Conservation (phyloP, 2,888 invertebrate species). For the Hydropsyche betteni region DNA sequence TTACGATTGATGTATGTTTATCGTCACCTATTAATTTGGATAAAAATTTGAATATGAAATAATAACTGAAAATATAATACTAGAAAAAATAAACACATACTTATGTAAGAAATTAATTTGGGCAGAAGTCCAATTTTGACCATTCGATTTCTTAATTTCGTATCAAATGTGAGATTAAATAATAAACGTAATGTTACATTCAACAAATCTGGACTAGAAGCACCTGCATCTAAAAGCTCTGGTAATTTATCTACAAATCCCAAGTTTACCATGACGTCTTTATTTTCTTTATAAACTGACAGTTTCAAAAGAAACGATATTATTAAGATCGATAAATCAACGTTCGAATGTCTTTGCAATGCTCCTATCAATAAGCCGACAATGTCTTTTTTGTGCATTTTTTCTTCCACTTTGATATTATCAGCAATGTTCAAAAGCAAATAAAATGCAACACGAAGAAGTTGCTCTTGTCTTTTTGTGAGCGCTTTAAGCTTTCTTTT, state of each 20-base stretch:
- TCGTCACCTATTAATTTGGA: constrained; percentile 71
- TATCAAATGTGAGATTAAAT: constrained; percentile 96
- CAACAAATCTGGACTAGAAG: constrained; percentile 73
- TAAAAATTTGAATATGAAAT: constrained; percentile 16
- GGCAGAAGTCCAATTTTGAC: constrained; percentile 88
- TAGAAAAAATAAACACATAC: constrained; percentile 63
- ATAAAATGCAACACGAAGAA: constrained; percentile 90
- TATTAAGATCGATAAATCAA: constrained; percentile 87
- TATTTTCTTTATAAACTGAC: constrained; percentile 93
- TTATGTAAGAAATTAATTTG: constrained; percentile 87
- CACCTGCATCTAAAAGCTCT: constrained; percentile 74
- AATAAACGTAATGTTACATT: constrained; percentile 88
- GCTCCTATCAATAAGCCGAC: constrained; percentile 87
- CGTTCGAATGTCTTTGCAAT: constrained; percentile 85
- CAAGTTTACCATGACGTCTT: constrained; percentile 86
- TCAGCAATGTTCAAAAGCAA: constrained; percentile 94
- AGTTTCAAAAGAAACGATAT: constrained; percentile 95
- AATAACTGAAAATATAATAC: not conserved
- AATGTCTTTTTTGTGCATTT: constrained; percentile 95
- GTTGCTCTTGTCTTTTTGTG: constrained; percentile 92
- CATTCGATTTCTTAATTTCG: constrained; percentile 86
- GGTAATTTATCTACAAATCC: constrained; percentile 86
- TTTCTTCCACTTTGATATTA: constrained; percentile 94
- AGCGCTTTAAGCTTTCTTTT: constrained; percentile 80
- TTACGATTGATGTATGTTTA: constrained; percentile 78